Base-by-base conservation (phyloP, 2,888 invertebrate genomes). In the Phyllotreta cruciferae region DNA sequence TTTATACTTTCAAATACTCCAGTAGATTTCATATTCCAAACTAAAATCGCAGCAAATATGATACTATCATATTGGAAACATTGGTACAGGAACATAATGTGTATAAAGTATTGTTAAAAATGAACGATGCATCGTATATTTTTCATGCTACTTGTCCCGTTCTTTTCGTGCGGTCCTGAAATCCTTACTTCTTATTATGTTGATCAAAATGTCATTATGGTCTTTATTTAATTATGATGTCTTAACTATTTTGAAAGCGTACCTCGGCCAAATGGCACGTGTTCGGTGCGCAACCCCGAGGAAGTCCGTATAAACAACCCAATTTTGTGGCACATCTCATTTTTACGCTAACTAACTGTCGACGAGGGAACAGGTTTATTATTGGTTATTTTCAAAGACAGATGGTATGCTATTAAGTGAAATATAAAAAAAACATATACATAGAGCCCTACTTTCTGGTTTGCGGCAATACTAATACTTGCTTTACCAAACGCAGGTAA, bases 301-400 rank as follows among this genome's bases (percentile, higher is more conserved):
- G 56, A 56, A 56, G 55, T 55, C 34, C 35, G n/a, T 42, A 37
- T 62, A 8, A 35, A 13, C 56, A 41, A 39, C 57, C 57, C 41
- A 57, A 62, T 45, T 52, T 62, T 56, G 62, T 53, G 56, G 56
- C 50, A 62, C 37, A 45, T 52, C 52, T 56, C 52, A 56, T 62
- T 56, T 56, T 56, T 52, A 45, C 52, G 56, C 44, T 62, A 62
- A 56, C 56, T 62, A 62, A 62, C 50, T 56, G 56, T 50, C 56
- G 62, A 56, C 62, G 50, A 45, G 52, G 36, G 39, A 50, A 62
- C 56, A 56, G 45, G 56, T 62, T 52, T 56, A 62, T 62, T 62
- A 53, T 56, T 45, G 56, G 56, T 62, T 56, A 52, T 56, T 62
- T 62, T 56, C 11, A 37, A 45, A 44, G 52, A 62, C 62, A 62